Evolutionary conservation across 2,888 invertebrate species (phyloP), one percentile per base, ranked within the genome.

Genomic region (Euclidia mi): DNA sequence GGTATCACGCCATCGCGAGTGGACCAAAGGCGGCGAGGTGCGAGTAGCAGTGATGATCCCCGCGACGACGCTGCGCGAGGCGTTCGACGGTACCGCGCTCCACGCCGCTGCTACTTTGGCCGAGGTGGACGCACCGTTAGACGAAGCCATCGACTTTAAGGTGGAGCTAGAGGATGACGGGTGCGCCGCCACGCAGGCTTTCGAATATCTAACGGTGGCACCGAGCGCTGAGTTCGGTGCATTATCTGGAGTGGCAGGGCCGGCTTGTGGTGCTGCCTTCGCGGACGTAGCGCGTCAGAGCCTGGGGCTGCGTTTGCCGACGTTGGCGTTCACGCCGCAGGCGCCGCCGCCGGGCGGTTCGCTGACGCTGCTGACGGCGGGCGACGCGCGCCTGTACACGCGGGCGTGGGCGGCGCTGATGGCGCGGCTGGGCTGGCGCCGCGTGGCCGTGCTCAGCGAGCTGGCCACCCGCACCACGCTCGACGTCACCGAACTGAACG

Each of bases 251-350:
- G 82, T 88, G 56, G 88, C 83, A 34, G 93, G 92, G 1, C 91
- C 92, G 17, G 89, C 90, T 60, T 93, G 93, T 72, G 89, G 84
- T 46, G 86, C 82, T 1, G 85, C 90, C 1, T 89, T 88, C 76
- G 84, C 83, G 0, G 91, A 88, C 69, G 88, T 87, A 50, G 87
- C 89, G 59, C 84, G 88, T 1, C 89, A 88, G 71, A 79, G 84
- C 56, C 73, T 81, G 2, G 73, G 82, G 56, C 85, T 88, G 59
- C 71, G 74, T 43, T 78, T 92, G 76, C 90, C 92, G 9, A 71
- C 84, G 71, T 75, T 92, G 50, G 90, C 87, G 34, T 93, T 90
- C 80, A 88, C 85, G 37, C 67, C 87, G 61, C 88, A 86, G 63
- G 78, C 85, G 32, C 78, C 84, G 42, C 78, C 84, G 32, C 68